Conservation (phyloP, 2,888 invertebrate species). For the Lepeophtheirus nordmannii region DNA sequence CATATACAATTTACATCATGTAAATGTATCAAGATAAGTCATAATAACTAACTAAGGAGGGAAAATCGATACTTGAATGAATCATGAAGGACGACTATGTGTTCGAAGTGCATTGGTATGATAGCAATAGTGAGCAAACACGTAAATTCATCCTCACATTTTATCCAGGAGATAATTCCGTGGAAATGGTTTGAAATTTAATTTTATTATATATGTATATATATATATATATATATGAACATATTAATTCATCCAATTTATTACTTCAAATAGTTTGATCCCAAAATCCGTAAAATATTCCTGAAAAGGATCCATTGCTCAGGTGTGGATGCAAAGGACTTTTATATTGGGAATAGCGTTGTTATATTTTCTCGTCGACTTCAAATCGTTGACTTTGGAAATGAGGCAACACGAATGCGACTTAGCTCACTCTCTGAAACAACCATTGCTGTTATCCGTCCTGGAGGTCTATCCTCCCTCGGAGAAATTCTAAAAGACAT, state of each 20-base stretch:
- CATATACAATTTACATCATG: no score
- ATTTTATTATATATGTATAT: conserved; percentile 5
- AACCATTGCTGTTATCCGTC: conserved; percentile 65
- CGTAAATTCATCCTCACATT: conserved; percentile 60
- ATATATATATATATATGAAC: background rate
- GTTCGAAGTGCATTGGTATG: conserved; percentile 64
- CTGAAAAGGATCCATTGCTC: conserved; percentile 33
- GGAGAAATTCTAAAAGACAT: conserved; percentile 59
- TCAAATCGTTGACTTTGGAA: conserved; percentile 34
- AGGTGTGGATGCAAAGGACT: conserved; percentile 31
- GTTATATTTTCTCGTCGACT: conserved; percentile 33
- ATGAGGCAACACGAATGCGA: conserved; percentile 32
- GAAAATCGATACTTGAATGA: background rate
- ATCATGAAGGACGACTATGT: conserved; percentile 28
- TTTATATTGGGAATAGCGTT: conserved; percentile 35
- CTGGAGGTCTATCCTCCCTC: conserved; percentile 48
- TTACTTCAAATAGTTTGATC: conserved; percentile 32
- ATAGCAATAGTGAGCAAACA: conserved; percentile 54
- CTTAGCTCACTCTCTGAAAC: conserved; percentile 27
- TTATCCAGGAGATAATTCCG: conserved; percentile 55
- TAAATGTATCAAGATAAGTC: no score
- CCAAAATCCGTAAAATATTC: conserved; percentile 34
- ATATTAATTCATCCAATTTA: background rate
- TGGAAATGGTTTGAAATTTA: conserved; percentile 52
- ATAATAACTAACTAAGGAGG: no score